Evolutionary conservation across 2,113 vertebrate species (phyloP).

Genomic region (Nothocercus julius): DNA sequence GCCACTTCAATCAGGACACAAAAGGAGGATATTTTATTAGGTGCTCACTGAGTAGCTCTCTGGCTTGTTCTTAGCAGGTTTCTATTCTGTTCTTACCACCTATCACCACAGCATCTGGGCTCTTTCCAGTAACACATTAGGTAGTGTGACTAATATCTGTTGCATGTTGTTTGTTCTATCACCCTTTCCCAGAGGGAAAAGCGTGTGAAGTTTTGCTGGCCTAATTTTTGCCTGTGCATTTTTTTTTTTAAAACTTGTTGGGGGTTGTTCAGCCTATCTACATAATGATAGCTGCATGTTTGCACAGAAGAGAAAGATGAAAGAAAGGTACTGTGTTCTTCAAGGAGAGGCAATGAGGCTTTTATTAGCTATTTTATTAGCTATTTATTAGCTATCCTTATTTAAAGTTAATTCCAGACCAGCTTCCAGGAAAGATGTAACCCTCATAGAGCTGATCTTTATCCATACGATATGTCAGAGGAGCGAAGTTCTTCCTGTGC

Average conservation of each 20-base stretch:
- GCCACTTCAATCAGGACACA: background rate
- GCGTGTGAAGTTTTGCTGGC: conserved; percentile 46
- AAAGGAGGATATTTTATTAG: background rate
- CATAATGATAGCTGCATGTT: background rate
- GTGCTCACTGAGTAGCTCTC: background rate
- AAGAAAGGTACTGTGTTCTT: background rate
- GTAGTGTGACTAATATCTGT: conserved; percentile 62
- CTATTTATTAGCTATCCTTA: background rate
- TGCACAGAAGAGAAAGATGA: background rate
- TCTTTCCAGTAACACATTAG: conserved; percentile 7
- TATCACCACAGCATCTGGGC: conserved; percentile 26
- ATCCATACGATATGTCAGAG: background rate
- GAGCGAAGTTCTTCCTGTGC: background rate
- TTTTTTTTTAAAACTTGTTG: background rate
- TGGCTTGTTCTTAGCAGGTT: background rate
- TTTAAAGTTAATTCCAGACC: background rate
- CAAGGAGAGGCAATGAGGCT: background rate
- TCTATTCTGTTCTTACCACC: conserved; percentile 16
- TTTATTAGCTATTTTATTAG: background rate
- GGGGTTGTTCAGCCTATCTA: background rate
- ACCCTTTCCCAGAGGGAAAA: conserved; percentile 51
- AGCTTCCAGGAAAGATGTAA: background rate
- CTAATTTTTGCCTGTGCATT: conserved; percentile 48
- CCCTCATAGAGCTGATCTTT: background rate
- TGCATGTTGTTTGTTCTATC: conserved; percentile 67